Percentiles rank a stretch among this genome's conserved stretches.
Evolutionary conservation across 2,797 vertebrate genomes (phyloP).

Genomic region (Bovichtus variegatus): DNA sequence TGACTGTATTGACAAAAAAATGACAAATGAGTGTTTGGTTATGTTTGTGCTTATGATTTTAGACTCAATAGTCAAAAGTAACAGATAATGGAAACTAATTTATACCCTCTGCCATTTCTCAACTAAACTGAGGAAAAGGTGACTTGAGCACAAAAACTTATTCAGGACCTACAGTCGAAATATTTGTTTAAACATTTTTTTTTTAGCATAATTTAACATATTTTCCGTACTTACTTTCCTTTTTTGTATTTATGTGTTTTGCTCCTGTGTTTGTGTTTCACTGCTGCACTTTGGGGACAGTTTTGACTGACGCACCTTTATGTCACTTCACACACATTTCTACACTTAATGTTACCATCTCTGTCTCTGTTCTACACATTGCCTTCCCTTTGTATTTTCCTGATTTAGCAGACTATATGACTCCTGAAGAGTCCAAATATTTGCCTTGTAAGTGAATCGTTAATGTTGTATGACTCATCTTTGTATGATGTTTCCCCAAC

Average conservation of each 20-base stretch:
- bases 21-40: not conserved
- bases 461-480: not conserved
- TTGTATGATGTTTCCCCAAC: not conserved
- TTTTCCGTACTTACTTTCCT: not conserved
- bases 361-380: not conserved
- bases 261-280: not conserved
- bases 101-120: not conserved
- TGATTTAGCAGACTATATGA: not conserved
- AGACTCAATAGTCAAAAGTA: not conserved
- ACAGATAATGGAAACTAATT: not conserved
- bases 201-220: not conserved
- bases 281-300: not conserved
- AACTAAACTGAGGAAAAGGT: not conserved
- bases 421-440: not conserved
- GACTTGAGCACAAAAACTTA: not conserved
- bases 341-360: not conserved
- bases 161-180: not conserved
- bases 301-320: not conserved
- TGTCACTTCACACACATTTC: not conserved
- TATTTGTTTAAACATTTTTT: not conserved
- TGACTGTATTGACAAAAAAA: not conserved
- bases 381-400: not conserved
- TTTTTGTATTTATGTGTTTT: not conserved
- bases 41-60: not conserved
- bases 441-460: not conserved